Evolutionary conservation across 2,113 vertebrate genomes (phyloP).

Genomic region (Meleagris gallopavo): DNA sequence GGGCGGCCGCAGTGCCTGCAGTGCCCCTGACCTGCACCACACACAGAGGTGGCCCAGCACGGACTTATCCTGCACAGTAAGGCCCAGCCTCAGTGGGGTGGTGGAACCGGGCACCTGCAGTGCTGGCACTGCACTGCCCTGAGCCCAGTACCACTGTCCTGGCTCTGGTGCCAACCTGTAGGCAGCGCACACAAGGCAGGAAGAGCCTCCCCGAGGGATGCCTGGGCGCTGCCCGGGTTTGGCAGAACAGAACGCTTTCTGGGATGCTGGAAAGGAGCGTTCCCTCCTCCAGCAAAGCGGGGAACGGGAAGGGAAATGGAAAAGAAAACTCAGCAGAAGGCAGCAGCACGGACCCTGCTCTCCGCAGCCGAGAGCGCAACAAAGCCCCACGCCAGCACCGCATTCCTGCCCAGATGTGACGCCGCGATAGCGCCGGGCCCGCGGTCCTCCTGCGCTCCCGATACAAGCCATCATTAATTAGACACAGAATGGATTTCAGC

Average conservation of each 20-base stretch:
- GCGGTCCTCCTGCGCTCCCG: slow-evolving; percentile 18
- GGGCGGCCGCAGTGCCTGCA: neutral
- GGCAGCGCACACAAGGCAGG: accelerated
- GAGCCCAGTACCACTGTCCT: too few relatives aligned
- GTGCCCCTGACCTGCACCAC: neutral
- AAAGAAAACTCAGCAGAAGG: neutral
- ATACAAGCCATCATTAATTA: slow-evolving; percentile 66
- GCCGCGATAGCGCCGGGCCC: neutral
- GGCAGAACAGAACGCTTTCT: neutral
- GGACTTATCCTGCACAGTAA: too few relatives aligned
- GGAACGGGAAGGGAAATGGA: neutral
- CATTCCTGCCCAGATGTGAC: slow-evolving; percentile 66
- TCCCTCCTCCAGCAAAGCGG: neutral
- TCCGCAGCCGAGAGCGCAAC: neutral
- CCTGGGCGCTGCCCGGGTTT: accelerated
- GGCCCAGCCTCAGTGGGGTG: neutral
- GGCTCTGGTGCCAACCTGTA: accelerated
- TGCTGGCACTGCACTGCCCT: neutral
- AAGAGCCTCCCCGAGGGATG: accelerated
- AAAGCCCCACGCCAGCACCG: neutral
- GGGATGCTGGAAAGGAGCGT: neutral
- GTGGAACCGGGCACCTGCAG: accelerated
- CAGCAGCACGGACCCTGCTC: neutral
- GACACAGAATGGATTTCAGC: slow-evolving; percentile 64
- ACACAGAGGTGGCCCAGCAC: neutral